These are phyloP conservation scores for Neocrepidodera transversa DNA, from an alignment of 2,888 invertebrate genomes.

Conservation along the genomic window DNA sequence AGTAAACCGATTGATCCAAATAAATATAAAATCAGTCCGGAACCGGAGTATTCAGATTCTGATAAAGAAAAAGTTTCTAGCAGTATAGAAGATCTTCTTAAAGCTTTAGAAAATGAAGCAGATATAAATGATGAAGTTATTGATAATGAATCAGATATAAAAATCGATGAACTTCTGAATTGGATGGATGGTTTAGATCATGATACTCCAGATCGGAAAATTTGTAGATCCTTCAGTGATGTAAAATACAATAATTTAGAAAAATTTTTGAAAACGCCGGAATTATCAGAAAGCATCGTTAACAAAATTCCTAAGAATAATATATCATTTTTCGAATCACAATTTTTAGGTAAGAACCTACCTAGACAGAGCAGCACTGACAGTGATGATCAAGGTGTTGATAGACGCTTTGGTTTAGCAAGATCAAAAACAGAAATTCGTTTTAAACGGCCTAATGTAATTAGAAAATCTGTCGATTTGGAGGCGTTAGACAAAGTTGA, in stretches of 20 bases:
- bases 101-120: conserved; percentile 57
- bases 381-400: conserved; percentile 38
- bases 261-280: conserved; percentile 52
- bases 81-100: conserved; percentile 60
- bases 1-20: conserved; percentile 55
- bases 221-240: conserved; percentile 54
- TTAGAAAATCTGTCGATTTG: conserved; percentile 56
- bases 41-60: conserved; percentile 35
- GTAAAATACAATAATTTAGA: conserved; percentile 59
- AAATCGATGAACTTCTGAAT: conserved; percentile 58
- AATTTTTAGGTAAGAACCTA: conserved; percentile 53
- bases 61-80: conserved; percentile 52
- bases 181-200: conserved; percentile 60
- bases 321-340: conserved; percentile 57
- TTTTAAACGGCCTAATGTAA: conserved; percentile 44
- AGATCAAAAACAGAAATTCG: conserved; percentile 57
- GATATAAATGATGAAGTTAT: conserved; percentile 31
- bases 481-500: conserved; percentile 57
- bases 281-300: conserved; percentile 51
- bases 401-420: conserved; percentile 46
- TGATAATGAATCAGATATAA: conserved; percentile 50
- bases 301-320: conserved; percentile 57
- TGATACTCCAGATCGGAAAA: conserved; percentile 51
- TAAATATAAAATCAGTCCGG: conserved; percentile 41
- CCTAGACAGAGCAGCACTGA: conserved; percentile 40